phyloP scores from a whole-genome alignment of 2,888 invertebrate species.

The Helicoverpa assulta region DNA sequence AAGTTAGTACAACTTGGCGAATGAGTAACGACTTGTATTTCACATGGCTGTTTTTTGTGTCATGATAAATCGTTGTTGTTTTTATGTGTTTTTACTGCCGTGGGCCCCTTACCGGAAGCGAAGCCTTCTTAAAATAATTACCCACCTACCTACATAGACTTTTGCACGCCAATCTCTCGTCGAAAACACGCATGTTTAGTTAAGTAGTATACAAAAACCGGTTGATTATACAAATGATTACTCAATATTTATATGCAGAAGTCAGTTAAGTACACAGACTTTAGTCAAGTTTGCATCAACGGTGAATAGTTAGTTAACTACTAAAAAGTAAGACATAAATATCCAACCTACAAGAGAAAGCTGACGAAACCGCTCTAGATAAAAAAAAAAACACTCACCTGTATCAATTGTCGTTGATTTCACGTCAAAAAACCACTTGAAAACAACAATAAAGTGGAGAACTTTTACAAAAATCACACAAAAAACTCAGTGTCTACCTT shows the following conservation, averaged over 20 bases:
- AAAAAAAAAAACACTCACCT: constrained; percentile 76
- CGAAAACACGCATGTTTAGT: constrained; percentile 43
- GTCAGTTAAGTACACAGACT: constrained; percentile 27
- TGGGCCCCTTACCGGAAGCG: constrained; percentile 48
- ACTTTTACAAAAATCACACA: constrained; percentile 72
- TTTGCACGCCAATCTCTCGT: constrained; percentile 28
- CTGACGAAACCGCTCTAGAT: constrained; percentile 59
- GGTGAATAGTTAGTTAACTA: constrained; percentile 6
- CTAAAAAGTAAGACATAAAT: constrained; percentile 59
- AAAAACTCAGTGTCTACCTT: constrained; percentile 59
- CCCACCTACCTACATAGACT: constrained; percentile 14
- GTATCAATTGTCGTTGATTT: constrained; percentile 71
- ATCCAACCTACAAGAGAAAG: constrained; percentile 69
- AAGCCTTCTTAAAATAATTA: constrained; percentile 32
- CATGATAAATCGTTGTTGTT: constrained; percentile 32
- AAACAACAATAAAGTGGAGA: constrained; percentile 61
- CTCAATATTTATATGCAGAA: constrained; percentile 32
- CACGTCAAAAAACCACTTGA: constrained; percentile 70
- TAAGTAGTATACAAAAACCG: constrained; percentile 47
- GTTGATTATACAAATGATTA: constrained; percentile 44
- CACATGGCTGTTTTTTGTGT: constrained; percentile 41
- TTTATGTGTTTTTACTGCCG: constrained; percentile 18
- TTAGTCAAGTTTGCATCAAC: constrained; percentile 24
- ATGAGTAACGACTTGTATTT: constrained; percentile 20
- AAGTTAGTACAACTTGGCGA: not conserved